phyloP scores from a whole-genome alignment of 2,797 vertebrate genomes.

The Euthynnus affinis region DNA sequence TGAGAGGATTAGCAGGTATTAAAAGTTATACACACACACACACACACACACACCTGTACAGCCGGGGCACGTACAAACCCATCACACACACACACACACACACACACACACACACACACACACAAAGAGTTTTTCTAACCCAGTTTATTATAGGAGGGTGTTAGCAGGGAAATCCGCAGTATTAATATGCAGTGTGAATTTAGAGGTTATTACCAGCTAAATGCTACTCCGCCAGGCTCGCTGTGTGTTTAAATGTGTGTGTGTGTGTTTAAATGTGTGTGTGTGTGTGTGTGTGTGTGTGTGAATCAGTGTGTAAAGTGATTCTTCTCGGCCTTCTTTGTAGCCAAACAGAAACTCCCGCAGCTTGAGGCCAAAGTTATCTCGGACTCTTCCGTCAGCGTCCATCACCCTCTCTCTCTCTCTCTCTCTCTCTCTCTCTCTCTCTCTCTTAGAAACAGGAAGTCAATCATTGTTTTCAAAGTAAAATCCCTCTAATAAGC shows the following conservation, averaged over 20 bases:
- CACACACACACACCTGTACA: conserved; percentile 16
- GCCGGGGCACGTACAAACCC: background rate
- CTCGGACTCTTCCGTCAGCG: no score
- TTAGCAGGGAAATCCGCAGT: conserved; percentile 62
- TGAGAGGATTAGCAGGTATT: conserved; percentile 65
- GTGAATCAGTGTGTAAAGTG: conserved; percentile 21
- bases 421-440: no score
- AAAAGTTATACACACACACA: conserved; percentile 34
- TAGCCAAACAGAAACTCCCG: background rate
- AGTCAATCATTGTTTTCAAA: no score
- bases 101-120: conserved; percentile 3
- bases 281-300: no score
- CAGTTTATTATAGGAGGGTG: conserved; percentile 60
- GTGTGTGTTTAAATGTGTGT: conserved; percentile 14
- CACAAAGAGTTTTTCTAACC: conserved; percentile 39
- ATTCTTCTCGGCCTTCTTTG: conserved; percentile 31
- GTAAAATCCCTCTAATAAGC: no score
- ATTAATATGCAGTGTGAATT: conserved; percentile 66
- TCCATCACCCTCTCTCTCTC: no score
- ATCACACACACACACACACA: background rate
- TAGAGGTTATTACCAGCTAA: conserved; percentile 60
- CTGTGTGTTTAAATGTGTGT: conserved; percentile 3
- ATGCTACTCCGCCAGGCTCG: conserved; percentile 23
- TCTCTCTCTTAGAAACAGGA: no score
- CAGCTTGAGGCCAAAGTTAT: no score